Percentiles rank a stretch among this genome's conserved stretches.
Conservation (phyloP, 1,140 invertebrate species). For the Drosophila dunni region DNA sequence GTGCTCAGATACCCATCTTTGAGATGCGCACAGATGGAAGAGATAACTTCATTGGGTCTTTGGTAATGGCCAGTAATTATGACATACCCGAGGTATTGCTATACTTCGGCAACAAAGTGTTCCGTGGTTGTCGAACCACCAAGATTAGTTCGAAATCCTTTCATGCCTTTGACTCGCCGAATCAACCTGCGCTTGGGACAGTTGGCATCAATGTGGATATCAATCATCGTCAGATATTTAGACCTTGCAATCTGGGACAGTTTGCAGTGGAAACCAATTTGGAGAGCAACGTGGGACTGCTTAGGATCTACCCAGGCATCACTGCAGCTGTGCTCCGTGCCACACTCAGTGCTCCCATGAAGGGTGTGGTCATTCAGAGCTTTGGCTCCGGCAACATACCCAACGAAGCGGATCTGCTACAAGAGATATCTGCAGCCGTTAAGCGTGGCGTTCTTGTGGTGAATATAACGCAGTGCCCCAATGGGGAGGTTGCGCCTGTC, state of each 20-base stretch:
- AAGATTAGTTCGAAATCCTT: conserved; percentile 93
- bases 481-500: conserved; percentile 89
- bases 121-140: conserved; percentile 94
- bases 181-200: conserved; percentile 90
- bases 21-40: conserved; percentile 94
- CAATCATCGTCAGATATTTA: conserved; percentile 91
- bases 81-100: conserved; percentile 97
- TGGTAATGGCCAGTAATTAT: conserved; percentile 95
- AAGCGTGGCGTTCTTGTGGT: conserved; percentile 94
- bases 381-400: conserved; percentile 97
- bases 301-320: conserved; percentile 96
- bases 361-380: conserved; percentile 95
- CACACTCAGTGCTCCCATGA: conserved; percentile 92
- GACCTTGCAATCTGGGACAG: conserved; percentile 88
- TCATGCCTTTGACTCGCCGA: conserved; percentile 95
- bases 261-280: conserved; percentile 91
- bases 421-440: conserved; percentile 90
- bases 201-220: conserved; percentile 91
- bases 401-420: conserved; percentile 90
- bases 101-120: conserved; percentile 94
- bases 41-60: conserved; percentile 95
- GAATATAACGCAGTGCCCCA: conserved; percentile 95
- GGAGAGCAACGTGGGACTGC: conserved; percentile 92
- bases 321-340: conserved; percentile 90
- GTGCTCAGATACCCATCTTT: conserved; percentile 95